phyloP scores from a whole-genome alignment of 2,888 invertebrate genomes.

The Calliscelio sp. region DNA sequence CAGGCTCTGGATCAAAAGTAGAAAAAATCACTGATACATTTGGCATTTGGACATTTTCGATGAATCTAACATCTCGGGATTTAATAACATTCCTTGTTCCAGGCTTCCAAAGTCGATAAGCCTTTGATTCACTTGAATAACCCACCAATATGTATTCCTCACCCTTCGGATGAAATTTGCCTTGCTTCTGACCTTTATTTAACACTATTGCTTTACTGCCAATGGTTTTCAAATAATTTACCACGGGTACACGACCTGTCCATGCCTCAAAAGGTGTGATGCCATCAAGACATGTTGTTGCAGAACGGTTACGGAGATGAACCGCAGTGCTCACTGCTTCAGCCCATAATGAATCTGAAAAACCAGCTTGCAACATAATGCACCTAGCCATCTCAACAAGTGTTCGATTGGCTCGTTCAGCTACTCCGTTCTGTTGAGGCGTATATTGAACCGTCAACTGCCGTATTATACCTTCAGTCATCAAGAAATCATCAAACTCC shows the following conservation, averaged over 20 bases:
- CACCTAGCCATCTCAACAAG: conserved; percentile 77
- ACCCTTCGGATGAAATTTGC: conserved; percentile 74
- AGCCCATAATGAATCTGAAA: conserved; percentile 78
- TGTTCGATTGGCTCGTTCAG: conserved; percentile 79
- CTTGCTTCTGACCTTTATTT: conserved; percentile 59
- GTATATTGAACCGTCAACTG: conserved; percentile 76
- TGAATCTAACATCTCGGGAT: conserved; percentile 70
- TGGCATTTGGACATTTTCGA: too few species aligned
- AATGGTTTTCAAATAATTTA: conserved; percentile 67
- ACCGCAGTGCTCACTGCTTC: conserved; percentile 77
- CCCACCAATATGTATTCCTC: conserved; percentile 68
- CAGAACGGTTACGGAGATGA: conserved; percentile 77
- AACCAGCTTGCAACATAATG: conserved; percentile 74
- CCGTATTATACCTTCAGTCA: conserved; percentile 54
- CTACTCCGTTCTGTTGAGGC: conserved; percentile 79
- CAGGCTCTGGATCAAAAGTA: background rate
- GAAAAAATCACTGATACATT: too few species aligned
- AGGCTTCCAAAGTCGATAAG: conserved; percentile 75
- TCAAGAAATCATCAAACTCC: conserved; percentile 47
- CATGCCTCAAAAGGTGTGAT: conserved; percentile 74
- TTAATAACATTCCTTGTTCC: conserved; percentile 66
- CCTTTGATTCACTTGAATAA: conserved; percentile 73
- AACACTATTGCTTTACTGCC: conserved; percentile 68
- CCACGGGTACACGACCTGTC: conserved; percentile 42
- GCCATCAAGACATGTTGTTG: conserved; percentile 62